Evolutionary conservation across 2,888 invertebrate genomes (phyloP).

Genomic region (Mallateleia sp.): DNA sequence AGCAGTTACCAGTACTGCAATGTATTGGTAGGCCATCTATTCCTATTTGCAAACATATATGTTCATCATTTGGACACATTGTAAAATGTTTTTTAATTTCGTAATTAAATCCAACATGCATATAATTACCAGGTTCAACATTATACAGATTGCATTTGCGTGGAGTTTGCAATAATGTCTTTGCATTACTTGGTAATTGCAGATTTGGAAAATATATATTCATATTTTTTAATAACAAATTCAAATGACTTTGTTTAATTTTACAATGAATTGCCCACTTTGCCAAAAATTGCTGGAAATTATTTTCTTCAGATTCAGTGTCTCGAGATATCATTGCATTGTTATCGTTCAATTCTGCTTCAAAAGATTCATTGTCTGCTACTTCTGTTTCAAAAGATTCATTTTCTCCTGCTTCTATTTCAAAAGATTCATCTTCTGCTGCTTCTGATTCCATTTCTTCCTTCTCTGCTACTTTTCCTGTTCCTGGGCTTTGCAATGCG

Average conservation of each 20-base stretch:
- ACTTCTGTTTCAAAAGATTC: too few species aligned
- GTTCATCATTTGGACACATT: neutral
- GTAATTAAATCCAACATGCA: constrained; percentile 25
- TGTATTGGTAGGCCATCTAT: constrained; percentile 49
- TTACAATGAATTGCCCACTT: constrained; percentile 16
- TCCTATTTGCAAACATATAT: constrained; percentile 38
- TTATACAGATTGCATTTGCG: neutral
- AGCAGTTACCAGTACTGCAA: neutral
- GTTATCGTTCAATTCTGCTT: too few species aligned
- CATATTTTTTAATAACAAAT: neutral
- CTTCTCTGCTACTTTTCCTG: too few species aligned
- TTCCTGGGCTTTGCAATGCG: too few species aligned
- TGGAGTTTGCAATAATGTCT: constrained; percentile 7
- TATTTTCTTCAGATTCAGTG: too few species aligned
- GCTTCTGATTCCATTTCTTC: too few species aligned
- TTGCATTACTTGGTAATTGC: neutral
- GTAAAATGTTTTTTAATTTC: constrained; percentile 16
- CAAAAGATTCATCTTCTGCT: too few species aligned
- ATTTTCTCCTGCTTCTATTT: too few species aligned
- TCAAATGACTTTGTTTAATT: constrained; percentile 28
- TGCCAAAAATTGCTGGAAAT: constrained; percentile 5
- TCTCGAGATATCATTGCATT: too few species aligned
- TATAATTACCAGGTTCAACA: constrained; percentile 32
- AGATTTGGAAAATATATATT: constrained; percentile 10
- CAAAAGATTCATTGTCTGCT: too few species aligned